Percentiles rank a stretch among this genome's conserved stretches.
Evolutionary conservation across 1,140 invertebrate species (phyloP).

Genomic region (Pectinophora gossypiella): DNA sequence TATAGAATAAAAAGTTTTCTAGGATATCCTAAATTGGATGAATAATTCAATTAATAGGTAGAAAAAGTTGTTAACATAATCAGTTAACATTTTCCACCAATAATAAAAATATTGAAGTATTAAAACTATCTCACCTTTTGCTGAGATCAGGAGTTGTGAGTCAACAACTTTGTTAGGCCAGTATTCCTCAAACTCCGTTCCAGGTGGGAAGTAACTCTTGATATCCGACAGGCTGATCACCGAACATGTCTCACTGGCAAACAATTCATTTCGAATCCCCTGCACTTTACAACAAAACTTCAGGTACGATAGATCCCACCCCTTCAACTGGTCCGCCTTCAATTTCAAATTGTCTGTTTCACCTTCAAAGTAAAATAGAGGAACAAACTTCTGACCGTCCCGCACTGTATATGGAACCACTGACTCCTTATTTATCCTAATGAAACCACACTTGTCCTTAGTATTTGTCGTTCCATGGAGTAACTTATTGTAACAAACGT

Average conservation of each 20-base stretch:
- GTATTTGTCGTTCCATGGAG: slow-evolving; percentile 79
- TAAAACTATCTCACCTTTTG: slow-evolving; percentile 74
- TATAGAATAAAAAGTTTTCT: no score
- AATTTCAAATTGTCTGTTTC: slow-evolving; percentile 92
- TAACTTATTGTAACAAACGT: slow-evolving; percentile 90
- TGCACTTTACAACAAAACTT: slow-evolving; percentile 97
- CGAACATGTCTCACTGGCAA: slow-evolving; percentile 91
- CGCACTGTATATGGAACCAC: slow-evolving; percentile 94
- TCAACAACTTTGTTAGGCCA: slow-evolving; percentile 92
- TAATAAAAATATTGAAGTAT: no score
- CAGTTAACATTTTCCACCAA: no score
- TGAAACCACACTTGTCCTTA: slow-evolving; percentile 92
- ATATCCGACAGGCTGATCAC: slow-evolving; percentile 93
- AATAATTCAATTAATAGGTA: no score
- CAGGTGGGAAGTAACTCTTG: slow-evolving; percentile 92
- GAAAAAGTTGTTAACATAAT: no score
- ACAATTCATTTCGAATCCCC: slow-evolving; percentile 92
- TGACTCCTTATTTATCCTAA: slow-evolving; percentile 94
- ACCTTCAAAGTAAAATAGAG: slow-evolving; percentile 95
- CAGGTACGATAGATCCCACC: slow-evolving; percentile 94
- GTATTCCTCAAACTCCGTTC: slow-evolving; percentile 92
- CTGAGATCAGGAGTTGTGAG: slow-evolving; percentile 81
- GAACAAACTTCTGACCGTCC: slow-evolving; percentile 90
- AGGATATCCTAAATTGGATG: no score
- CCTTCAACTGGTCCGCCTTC: slow-evolving; percentile 88